Conservation (phyloP, 2,888 invertebrate genomes). For the Drosophila formosana region DNA sequence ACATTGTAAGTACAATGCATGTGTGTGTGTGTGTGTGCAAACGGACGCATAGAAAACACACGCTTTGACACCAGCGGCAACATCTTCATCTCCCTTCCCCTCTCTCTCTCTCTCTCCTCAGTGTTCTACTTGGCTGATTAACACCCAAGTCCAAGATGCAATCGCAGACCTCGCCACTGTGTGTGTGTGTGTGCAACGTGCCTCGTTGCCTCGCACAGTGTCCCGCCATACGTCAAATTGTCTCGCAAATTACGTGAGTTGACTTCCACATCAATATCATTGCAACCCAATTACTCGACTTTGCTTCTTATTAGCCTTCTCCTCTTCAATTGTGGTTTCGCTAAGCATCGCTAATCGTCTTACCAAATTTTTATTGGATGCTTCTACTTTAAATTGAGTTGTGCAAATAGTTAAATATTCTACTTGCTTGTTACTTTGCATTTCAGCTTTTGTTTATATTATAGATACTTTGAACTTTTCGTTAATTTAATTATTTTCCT, state of each 20-base stretch:
- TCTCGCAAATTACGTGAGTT: neutral
- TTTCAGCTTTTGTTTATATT: too few species aligned
- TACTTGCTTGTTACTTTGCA: too few species aligned
- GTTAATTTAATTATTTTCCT: too few species aligned
- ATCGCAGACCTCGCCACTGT: neutral
- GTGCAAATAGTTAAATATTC: too few species aligned
- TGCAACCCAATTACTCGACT: neutral
- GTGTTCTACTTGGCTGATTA: conserved; percentile 41
- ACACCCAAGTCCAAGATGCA: conserved; percentile 23
- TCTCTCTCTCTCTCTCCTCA: conserved; percentile 1
- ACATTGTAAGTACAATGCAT: conserved; percentile 9
- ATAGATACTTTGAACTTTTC: too few species aligned
- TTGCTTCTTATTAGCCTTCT: neutral
- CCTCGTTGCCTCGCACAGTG: conserved; percentile 19
- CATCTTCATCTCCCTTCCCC: conserved; percentile 8
- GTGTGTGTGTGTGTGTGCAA: neutral
- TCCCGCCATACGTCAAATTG: neutral
- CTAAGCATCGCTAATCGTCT: too few species aligned
- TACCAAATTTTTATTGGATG: too few species aligned
- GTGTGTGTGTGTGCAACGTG: neutral
- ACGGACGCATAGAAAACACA: neutral
- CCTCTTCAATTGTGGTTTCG: neutral
- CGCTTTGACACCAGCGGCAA: neutral
- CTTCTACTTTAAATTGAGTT: too few species aligned
- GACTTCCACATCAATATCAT: neutral